Conservation (phyloP, 2,888 invertebrate genomes). For the Bellardia pandia region DNA sequence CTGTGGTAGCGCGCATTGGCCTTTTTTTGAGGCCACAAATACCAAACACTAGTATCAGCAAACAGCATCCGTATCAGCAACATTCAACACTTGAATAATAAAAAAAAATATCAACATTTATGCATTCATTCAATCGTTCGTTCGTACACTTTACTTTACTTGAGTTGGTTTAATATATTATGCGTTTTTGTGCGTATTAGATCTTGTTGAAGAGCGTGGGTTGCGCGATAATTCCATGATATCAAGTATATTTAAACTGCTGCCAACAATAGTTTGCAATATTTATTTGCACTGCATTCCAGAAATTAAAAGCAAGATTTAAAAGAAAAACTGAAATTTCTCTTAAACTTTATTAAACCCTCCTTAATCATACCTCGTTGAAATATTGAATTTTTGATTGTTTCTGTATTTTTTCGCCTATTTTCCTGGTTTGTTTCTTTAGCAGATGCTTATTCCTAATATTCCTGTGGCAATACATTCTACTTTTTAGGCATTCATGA, state of each 20-base stretch:
- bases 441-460: conserved; percentile 40
- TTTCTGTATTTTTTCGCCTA: not conserved
- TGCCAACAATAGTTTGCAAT: not conserved
- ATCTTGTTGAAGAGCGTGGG: not conserved
- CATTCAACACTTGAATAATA: conserved; percentile 62
- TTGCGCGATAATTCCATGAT: not conserved
- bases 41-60: conserved; percentile 29
- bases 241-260: too few species aligned
- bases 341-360: not conserved
- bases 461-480: conserved; percentile 49
- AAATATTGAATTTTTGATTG: not conserved
- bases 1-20: conserved; percentile 7
- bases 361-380: not conserved
- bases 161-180: conserved; percentile 8
- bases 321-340: not conserved
- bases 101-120: conserved; percentile 13
- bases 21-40: conserved; percentile 49
- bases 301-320: not conserved
- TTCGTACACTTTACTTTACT: not conserved
- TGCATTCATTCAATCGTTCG: conserved; percentile 10
- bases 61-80: conserved; percentile 46
- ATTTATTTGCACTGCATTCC: too few species aligned
- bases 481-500: conserved; percentile 64
- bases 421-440: not conserved
- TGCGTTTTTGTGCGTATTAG: conserved; percentile 38